Base-by-base conservation (phyloP, 1,140 invertebrate genomes). In the Brachionus plicatilis region DNA sequence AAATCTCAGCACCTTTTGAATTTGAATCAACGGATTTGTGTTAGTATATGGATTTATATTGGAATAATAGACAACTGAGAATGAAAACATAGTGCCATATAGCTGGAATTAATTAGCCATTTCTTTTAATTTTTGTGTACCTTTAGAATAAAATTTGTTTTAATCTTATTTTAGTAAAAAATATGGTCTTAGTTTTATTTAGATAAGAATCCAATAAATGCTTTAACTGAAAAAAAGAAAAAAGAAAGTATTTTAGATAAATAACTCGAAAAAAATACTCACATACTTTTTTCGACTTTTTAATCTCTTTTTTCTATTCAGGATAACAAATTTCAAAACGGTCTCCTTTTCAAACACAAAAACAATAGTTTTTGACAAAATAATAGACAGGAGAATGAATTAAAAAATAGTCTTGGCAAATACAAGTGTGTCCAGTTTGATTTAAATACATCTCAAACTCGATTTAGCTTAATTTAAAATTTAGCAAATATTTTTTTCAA, bases 121-220 rank as follows among this genome's bases (percentile, higher is more conserved):
- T 43, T 72, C 17, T 68, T 4, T 68, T 68, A n/a, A 68, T n/a
- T 68, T 41, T 72, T 24, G 68, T 72, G 41, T 72, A 72, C 68
- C 68, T 72, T 43, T 72, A 72, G 33, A 33, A 68, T n/a, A 24
- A 41, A 33, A 68, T 41, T 68, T 72, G 68, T 72, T 72, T 72
- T 72, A 45, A 72, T 72, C 68, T 20, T 72, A 72, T 72, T 72
- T 41, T 68, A 14, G 66, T 68, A 72, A 72, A 29, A n/a, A 29
- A 43, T 72, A 72, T 20, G 68, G 68, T 72, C 68, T 72, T 72
- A 43, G 68, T 43, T 43, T 72, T 72, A 72, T 72, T 72, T 72
- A 72, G 68, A 72, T 72, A 72, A 72, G 41, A 37, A 47, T 72
- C 68, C 43, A 72, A 72, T 72, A 24, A 72, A 72, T 72, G 45